Evolutionary conservation across 2,888 invertebrate genomes (phyloP).

Genomic region (Aphidoletes aphidimyza): DNA sequence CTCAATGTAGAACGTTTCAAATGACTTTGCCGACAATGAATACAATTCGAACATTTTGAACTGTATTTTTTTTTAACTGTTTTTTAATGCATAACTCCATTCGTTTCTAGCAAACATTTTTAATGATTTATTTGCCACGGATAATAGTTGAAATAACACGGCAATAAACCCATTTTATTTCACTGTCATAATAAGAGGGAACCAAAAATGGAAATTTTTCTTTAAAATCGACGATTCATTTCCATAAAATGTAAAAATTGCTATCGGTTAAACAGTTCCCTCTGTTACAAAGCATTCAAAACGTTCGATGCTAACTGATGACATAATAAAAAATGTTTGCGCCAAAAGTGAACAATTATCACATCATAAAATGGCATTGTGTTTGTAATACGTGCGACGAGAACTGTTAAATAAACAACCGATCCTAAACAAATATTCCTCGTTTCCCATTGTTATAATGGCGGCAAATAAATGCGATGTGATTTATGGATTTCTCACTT

Average conservation of each 20-base stretch:
- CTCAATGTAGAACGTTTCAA: not conserved
- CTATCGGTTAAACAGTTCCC: not conserved
- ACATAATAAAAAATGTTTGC: slow-evolving; percentile 43
- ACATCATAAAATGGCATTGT: slow-evolving; percentile 40
- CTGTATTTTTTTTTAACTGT: not conserved
- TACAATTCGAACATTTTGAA: not conserved
- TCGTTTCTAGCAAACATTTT: not conserved
- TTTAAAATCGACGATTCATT: not conserved
- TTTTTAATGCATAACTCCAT: not conserved
- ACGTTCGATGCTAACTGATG: not conserved
- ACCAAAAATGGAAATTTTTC: not conserved
- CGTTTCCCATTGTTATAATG: slow-evolving; percentile 5
- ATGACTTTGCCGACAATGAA: not conserved
- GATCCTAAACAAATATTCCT: slow-evolving; percentile 20
- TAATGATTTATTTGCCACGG: not conserved
- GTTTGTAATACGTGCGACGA: not conserved
- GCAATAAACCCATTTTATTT: not conserved
- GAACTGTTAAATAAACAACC: slow-evolving; percentile 37
- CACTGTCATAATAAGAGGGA: not conserved
- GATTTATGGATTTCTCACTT: slow-evolving; percentile 16
- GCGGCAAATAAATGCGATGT: not conserved
- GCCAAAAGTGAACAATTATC: slow-evolving; percentile 51
- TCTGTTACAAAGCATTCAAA: not conserved
- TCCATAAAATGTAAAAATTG: not conserved
- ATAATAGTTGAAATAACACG: not conserved